Evolutionary conservation across 64 coral and sea anemone species (phyloP), one percentile per base, ranked within the genome.

Genomic region (Pocillopora verrucosa): DNA sequence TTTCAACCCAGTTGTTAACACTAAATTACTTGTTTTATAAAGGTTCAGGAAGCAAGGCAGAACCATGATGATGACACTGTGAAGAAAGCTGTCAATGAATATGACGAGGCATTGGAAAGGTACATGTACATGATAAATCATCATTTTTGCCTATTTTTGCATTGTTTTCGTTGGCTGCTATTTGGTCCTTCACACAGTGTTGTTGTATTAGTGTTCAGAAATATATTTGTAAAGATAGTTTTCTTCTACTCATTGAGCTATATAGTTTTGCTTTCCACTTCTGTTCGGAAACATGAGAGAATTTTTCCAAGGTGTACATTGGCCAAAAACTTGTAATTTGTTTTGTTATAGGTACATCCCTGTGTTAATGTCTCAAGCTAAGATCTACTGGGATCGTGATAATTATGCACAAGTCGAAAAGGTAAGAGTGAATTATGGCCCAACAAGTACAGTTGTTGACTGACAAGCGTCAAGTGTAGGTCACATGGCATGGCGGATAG

Each of bases 321-420:
- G 19, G 2, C 30, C n/a, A n/a, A 76, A 22, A n/a, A 14, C 13
- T 76, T 13, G 51, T 80, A 1, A 24, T 30, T 30, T 37, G 10
- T 36, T 88, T 19, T 84, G 22, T 78, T 88, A 26, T 78, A 99
- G 97, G 69, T 99, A 99, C 62, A 99, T 99, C 57, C 97, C 97
- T 61, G 94, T 99, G 13, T 86, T 99, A 63, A 99, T 99, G 97
- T 88, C 97, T 19, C 97, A 99, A 84, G 97, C 97, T 25, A 99
- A 99, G 68, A 99, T 99, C 24, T 99, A 99, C 72, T 99, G 97
- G 97, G 97, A 99, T 51, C 88, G 95, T n/a, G 97, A 99, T 89
- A 99, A 99, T 61, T 99, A 95, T 72, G 90, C 93, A 70, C 97
- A 99, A 79, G 97, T 99, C 30, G 97, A 99, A 91, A 99, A 99